Evolutionary conservation across 2,888 invertebrate species (phyloP).

Genomic region (Iphiclides podalirius): DNA sequence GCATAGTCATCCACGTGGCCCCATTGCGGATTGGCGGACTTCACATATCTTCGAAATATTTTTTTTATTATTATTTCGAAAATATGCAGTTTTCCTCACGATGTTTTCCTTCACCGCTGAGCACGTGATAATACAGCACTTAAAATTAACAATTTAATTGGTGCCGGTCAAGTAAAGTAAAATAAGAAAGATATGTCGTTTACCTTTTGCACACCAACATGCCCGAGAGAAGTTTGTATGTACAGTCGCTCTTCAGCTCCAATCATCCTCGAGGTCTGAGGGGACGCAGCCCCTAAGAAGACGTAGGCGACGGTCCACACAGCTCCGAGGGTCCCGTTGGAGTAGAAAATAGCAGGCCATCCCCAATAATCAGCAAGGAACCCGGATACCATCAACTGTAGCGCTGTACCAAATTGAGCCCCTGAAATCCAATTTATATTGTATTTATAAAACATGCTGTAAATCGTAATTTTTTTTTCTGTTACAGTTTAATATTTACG

Average conservation of each 20-base stretch:
- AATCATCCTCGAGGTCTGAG: slow-evolving; percentile 79
- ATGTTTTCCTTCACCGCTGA: too few species aligned
- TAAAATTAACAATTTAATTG: too few species aligned
- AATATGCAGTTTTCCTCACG: too few species aligned
- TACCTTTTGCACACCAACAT: slow-evolving; percentile 52
- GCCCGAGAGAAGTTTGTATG: slow-evolving; percentile 79
- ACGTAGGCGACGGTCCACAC: slow-evolving; percentile 78
- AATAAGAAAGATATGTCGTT: too few species aligned
- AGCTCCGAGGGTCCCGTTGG: slow-evolving; percentile 75
- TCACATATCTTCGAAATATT: too few species aligned
- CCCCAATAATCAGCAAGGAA: slow-evolving; percentile 67
- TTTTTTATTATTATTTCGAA: too few species aligned
- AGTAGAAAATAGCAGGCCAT: slow-evolving; percentile 85
- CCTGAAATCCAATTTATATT: slow-evolving; percentile 50
- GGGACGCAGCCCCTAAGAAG: slow-evolving; percentile 83
- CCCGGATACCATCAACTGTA: slow-evolving; percentile 75
- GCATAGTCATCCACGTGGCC: too few species aligned
- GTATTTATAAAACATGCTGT: slow-evolving; percentile 1
- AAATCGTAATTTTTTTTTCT: too few species aligned
- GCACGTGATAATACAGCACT: too few species aligned
- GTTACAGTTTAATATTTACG: too few species aligned
- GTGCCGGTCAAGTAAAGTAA: too few species aligned
- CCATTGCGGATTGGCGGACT: too few species aligned
- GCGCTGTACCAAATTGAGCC: slow-evolving; percentile 78
- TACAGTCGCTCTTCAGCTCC: slow-evolving; percentile 82